A percentile compares a stretch with the other conserved stretches of the same genome.
Evolutionary conservation across 2,113 vertebrate species (phyloP).

Genomic region (Paradoxurus hermaphroditus): DNA sequence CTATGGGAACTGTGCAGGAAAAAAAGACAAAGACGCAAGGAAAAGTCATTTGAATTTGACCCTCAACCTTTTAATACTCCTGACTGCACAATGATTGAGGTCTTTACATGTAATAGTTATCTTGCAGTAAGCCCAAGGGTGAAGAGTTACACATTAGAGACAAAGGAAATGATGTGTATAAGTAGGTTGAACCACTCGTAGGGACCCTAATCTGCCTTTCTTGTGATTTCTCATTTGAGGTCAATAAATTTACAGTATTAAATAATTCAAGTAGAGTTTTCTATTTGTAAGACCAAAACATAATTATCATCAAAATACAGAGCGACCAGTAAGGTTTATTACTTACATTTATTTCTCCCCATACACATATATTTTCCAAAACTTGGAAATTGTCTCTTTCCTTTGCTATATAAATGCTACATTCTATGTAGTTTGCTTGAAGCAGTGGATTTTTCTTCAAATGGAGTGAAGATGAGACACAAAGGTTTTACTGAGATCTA

Average conservation of each 20-base stretch:
- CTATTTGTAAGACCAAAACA: not conserved
- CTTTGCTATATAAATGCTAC: not conserved
- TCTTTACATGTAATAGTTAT: not conserved
- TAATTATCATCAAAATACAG: not conserved
- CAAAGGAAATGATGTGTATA: not conserved
- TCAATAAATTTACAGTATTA: not conserved
- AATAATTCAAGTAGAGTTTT: not conserved
- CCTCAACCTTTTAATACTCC: not conserved
- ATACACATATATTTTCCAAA: not conserved
- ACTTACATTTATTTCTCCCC: not conserved
- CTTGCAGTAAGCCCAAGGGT: not conserved
- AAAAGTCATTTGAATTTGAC: not conserved
- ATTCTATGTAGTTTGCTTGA: not conserved
- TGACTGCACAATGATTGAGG: not conserved
- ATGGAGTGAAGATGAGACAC: fast-evolving
- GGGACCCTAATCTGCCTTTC: not conserved
- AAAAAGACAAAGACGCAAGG: not conserved
- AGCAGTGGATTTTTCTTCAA: not conserved
- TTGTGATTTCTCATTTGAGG: not conserved
- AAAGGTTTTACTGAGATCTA: not conserved
- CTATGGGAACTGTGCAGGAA: not conserved
- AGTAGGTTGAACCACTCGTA: not conserved
- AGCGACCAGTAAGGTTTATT: not conserved
- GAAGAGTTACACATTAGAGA: not conserved
- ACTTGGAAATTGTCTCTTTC: not conserved